These are phyloP conservation scores for Motacilla tschutschensis DNA, from an alignment of 2,113 vertebrate genomes.

Conservation along the genomic window DNA sequence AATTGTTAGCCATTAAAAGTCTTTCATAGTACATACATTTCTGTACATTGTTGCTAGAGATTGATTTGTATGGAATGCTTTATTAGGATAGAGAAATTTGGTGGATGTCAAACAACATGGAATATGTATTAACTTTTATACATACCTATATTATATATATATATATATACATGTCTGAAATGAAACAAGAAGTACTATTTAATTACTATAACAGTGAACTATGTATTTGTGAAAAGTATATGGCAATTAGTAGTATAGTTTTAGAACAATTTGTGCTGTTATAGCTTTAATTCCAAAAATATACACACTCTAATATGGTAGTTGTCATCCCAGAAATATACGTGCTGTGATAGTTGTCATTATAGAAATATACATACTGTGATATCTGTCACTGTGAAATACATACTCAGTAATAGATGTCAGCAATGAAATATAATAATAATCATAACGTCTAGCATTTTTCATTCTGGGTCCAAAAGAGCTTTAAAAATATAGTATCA, in stretches of 20 bases:
- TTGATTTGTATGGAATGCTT: slow-evolving; percentile 43
- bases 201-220: not conserved
- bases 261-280: not conserved
- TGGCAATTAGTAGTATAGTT: slow-evolving; percentile 8
- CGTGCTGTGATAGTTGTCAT: slow-evolving; percentile 43
- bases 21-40: slow-evolving; percentile 37
- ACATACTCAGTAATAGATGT: slow-evolving; percentile 46
- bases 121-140: not conserved
- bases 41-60: slow-evolving; percentile 33
- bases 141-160: not conserved
- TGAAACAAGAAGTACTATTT: not conserved
- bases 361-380: slow-evolving; percentile 55
- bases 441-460: slow-evolving; percentile 16
- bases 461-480: not conserved
- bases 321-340: slow-evolving; percentile 40
- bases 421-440: slow-evolving; percentile 50
- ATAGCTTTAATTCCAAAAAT: slow-evolving; percentile 25
- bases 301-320: not conserved
- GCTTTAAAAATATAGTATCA: slow-evolving; percentile 13
- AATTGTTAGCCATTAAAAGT: slow-evolving; percentile 59
- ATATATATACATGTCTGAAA: not conserved
- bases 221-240: not conserved
- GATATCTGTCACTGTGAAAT: slow-evolving; percentile 59
- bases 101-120: slow-evolving; percentile 39
- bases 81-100: slow-evolving; percentile 50